Percentiles rank a stretch among this genome's conserved stretches.
phyloP scores from a whole-genome alignment of 1,140 invertebrate species.

The Atta texana region DNA sequence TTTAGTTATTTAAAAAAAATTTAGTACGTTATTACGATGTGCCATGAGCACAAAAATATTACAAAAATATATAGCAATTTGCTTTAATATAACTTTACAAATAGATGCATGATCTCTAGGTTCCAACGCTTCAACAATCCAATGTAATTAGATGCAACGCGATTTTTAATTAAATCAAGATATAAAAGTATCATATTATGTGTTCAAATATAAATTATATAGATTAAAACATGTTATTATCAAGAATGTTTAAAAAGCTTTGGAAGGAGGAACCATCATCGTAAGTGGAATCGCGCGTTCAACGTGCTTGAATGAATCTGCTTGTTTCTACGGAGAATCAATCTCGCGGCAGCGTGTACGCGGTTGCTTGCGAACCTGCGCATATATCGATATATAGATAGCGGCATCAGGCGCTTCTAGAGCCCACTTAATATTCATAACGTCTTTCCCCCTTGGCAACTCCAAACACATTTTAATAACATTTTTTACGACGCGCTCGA shows the following conservation, averaged over 20 bases:
- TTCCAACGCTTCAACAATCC: constrained; percentile 26
- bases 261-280: not conserved
- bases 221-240: constrained; percentile 17
- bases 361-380: constrained; percentile 53
- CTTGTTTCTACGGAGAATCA: constrained; percentile 71
- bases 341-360: constrained; percentile 62
- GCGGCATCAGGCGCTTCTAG: constrained; percentile 12
- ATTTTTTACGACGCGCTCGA: constrained; percentile 65
- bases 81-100: not conserved
- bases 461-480: constrained; percentile 78
- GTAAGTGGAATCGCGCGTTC: constrained; percentile 39
- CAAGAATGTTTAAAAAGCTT: constrained; percentile 8
- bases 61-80: not conserved
- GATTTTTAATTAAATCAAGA: constrained; percentile 40
- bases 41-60: not conserved
- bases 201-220: not conserved
- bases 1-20: not conserved
- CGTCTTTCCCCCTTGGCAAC: constrained; percentile 62
- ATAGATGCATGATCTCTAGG: not conserved
- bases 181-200: not conserved
- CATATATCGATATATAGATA: constrained; percentile 60
- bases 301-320: constrained; percentile 43
- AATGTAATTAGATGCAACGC: constrained; percentile 19
- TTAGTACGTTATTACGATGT: constrained; percentile 2
- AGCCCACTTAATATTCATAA: constrained; percentile 79